A percentile compares a stretch with the other conserved stretches of the same genome.
Evolutionary conservation across 53 echinoderm and acorn worm species (phyloP).

Genomic region (Zoroaster sp.): DNA sequence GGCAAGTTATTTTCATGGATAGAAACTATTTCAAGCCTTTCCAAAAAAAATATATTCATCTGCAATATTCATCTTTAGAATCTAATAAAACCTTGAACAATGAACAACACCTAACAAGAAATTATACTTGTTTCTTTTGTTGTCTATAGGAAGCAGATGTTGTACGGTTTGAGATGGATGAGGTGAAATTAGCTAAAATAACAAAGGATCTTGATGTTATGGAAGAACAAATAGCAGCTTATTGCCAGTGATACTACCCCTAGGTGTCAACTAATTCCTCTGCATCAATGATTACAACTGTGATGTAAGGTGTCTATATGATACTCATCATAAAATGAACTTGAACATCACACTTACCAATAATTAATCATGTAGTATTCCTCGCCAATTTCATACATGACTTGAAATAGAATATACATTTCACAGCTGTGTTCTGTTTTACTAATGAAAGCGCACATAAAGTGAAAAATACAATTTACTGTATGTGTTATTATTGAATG

Average conservation of each 20-base stretch:
- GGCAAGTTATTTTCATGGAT: too few species aligned
- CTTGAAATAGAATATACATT: too few species aligned
- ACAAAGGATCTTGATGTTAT: constrained; percentile 82
- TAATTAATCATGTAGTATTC: neutral
- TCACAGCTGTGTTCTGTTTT: too few species aligned
- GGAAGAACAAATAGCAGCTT: constrained; percentile 66
- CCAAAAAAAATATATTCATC: too few species aligned
- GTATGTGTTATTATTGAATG: too few species aligned
- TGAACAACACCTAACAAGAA: neutral
- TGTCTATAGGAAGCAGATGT: constrained; percentile 73
- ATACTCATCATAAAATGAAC: too few species aligned
- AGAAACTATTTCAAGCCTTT: too few species aligned
- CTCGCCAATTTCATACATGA: neutral
- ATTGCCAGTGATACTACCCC: constrained; percentile 31
- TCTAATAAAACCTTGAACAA: too few species aligned
- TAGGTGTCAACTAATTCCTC: neutral
- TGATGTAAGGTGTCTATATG: neutral
- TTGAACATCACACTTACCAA: neutral
- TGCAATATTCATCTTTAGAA: too few species aligned
- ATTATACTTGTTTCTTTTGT: neutral
- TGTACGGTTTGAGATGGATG: constrained; percentile 98
- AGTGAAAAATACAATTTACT: too few species aligned
- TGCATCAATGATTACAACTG: neutral
- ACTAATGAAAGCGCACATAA: too few species aligned
- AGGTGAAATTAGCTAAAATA: constrained; percentile 72